Evolutionary conservation across 2,888 invertebrate species (phyloP), one percentile per base, ranked within the genome.

Genomic region (Rhabditoides inermis): DNA sequence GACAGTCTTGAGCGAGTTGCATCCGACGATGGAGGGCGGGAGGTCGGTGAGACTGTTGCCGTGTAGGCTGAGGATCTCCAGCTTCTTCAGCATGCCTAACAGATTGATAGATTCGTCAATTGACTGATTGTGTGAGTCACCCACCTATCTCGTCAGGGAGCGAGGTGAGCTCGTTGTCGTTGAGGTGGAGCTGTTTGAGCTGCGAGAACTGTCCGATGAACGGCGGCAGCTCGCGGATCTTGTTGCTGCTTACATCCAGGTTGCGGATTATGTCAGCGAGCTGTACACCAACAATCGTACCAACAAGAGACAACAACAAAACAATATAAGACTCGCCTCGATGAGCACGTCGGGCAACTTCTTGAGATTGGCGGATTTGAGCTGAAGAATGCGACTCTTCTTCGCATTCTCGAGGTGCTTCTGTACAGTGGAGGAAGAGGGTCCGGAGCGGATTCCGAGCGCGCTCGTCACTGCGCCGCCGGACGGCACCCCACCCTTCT

Each of bases 331-430:
- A 25, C 49, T 27, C 20, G 71, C 67, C 54, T 72, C 63, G n/a
- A 56, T 55, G 12, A 68, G 27, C 12, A 58, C 54, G 2, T 61
- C 60, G 10, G 76, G 76, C 10, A 75, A 45, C 72, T 86, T 85
- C 65, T 87, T 87, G 49, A 95, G 80, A 71, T 87, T 87, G 53
- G 84, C 83, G 68, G 86, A 84, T 2, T 88, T 86, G 60, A 95
- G 81, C 77, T 90, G 90, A 56, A 94, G 82, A 32, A 90, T 86
- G 18, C 94, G 92, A 22, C 94, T 95, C 81, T 94, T 94, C 71
- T 88, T 85, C 15, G 94, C 92, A 50, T 88, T 92, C 77, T 91
- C 90, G 74, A 89, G 84, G 77, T 94, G 94, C 76, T 87, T 88
- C 77, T 89, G 90, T 49, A 90, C 85, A 54, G 60, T 56, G 15